These are phyloP conservation scores for Orestias chungarensis DNA, from an alignment of 2,797 vertebrate genomes.

Conservation along the genomic window DNA sequence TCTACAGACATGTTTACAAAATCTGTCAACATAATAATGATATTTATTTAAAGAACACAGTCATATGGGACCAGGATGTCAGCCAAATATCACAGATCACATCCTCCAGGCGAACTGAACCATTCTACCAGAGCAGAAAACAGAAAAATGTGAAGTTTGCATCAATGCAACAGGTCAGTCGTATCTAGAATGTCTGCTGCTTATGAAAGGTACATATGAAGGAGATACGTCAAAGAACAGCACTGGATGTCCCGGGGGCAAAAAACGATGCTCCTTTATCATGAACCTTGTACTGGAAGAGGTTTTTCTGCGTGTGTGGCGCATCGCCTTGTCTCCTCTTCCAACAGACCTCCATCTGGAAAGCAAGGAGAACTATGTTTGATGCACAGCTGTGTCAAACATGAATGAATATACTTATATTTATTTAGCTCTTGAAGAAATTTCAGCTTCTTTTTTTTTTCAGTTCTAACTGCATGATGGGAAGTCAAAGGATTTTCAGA, in stretches of 20 bases:
- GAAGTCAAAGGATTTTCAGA: too few relatives aligned
- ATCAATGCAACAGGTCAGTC: neutral
- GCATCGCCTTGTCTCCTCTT: conserved; percentile 61
- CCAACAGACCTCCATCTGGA: conserved; percentile 87
- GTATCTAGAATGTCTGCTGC: neutral
- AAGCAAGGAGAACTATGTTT: conserved; percentile 2
- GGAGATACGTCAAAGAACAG: conserved; percentile 82
- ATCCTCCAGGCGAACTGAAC: conserved; percentile 2
- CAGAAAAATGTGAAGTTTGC: neutral
- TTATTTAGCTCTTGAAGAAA: neutral
- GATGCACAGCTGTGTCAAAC: neutral
- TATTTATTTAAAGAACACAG: neutral
- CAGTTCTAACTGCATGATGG: neutral
- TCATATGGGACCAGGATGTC: neutral
- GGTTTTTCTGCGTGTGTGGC: conserved; percentile 58
- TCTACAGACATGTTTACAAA: neutral
- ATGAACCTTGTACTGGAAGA: conserved; percentile 93
- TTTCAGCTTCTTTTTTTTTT: neutral
- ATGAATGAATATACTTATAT: too few relatives aligned
- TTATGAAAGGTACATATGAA: neutral
- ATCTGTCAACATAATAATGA: neutral
- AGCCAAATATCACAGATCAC: neutral
- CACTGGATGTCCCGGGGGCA: conserved; percentile 87
- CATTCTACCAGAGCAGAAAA: neutral
- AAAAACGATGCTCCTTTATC: conserved; percentile 92